Evolutionary conservation across 1,140 invertebrate genomes (phyloP).

Genomic region (Lepidurus arcticus): DNA sequence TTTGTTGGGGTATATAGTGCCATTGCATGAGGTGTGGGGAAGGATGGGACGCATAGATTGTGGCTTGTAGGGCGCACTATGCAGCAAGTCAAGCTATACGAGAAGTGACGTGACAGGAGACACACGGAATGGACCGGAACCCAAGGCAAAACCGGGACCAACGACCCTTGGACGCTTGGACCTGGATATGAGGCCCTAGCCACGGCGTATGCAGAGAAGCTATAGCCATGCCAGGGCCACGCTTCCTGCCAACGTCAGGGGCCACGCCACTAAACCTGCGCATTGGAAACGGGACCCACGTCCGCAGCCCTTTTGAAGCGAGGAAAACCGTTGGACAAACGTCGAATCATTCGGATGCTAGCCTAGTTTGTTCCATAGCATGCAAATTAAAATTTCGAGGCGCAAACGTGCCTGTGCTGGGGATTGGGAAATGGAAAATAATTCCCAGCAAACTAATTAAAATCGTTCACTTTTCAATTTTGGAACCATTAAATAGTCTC

Average conservation of each 20-base stretch:
- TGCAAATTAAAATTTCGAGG: constrained; percentile 5
- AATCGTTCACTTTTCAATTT: not conserved
- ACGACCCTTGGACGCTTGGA: constrained; percentile 9
- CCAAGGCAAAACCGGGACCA: constrained; percentile 2
- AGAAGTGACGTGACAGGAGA: not conserved
- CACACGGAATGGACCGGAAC: not conserved
- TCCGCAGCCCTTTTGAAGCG: not conserved
- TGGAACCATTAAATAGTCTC: not conserved
- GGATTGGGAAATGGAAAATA: not conserved
- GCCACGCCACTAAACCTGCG: not conserved
- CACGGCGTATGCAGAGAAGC: not conserved
- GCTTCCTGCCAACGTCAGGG: not conserved
- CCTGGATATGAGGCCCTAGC: not conserved
- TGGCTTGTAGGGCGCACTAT: not conserved
- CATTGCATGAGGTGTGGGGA: too few species aligned
- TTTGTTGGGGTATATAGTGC: too few species aligned
- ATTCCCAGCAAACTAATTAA: not conserved
- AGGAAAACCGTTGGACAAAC: constrained; percentile 18
- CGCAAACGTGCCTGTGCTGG: not conserved
- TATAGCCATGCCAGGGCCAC: not conserved
- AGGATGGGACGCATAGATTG: not conserved
- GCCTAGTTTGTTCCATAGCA: not conserved
- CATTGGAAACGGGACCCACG: not conserved
- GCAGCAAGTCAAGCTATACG: not conserved
- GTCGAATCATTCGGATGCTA: not conserved